phyloP scores from a whole-genome alignment of 2,888 invertebrate genomes.

The Sinotaia quadrata region DNA sequence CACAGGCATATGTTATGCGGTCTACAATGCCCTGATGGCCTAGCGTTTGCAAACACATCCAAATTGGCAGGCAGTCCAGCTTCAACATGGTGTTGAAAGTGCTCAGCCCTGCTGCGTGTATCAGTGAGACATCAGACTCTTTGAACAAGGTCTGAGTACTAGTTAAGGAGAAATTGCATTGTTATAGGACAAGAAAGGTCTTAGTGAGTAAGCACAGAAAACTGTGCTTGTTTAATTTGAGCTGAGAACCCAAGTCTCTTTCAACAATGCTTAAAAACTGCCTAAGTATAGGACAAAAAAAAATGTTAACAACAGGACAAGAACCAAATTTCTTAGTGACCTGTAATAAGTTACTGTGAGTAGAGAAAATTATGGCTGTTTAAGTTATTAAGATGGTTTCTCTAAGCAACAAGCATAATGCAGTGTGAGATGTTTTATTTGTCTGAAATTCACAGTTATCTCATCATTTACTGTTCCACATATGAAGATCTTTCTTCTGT shows the following conservation, averaged over 20 bases:
- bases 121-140: conserved; percentile 64
- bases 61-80: conserved; percentile 85
- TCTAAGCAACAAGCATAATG: no score
- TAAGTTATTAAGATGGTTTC: no score
- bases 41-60: conserved; percentile 81
- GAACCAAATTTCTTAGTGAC: no score
- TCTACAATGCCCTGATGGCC: conserved; percentile 80
- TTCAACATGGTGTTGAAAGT: conserved; percentile 76
- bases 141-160: conserved; percentile 69
- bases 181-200: neutral
- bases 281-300: neutral
- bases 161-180: conserved; percentile 29
- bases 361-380: no score
- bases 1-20: conserved; percentile 83
- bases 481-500: no score
- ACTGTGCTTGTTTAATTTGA: neutral
- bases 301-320: no score
- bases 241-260: no score
- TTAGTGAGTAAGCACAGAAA: no score
- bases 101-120: conserved; percentile 76
- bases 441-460: no score
- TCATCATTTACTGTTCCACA: no score
- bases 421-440: no score
- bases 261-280: neutral
- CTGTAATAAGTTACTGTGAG: no score